Evolutionary conservation across 2,888 invertebrate genomes (phyloP), one percentile per base, ranked within the genome.

Genomic region (Zonitis immaculata): DNA sequence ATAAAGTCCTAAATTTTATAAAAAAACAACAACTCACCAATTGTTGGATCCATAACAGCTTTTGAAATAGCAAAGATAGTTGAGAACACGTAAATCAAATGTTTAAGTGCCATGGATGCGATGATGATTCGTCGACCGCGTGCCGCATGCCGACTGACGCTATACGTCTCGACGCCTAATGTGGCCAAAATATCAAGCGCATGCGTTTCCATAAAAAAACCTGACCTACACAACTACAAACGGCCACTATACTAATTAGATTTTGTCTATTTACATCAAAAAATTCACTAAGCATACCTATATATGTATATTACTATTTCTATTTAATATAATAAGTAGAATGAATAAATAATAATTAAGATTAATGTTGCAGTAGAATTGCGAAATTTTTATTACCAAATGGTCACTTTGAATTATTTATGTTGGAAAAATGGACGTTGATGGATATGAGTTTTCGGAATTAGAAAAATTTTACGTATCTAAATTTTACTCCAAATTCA

Each of bases 61-160:
- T 56, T 50, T 42, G 54, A 22, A 12, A 50, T 26, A 14, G 51
- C 42, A 42, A 54, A 56, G 52, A 60, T 45, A 20, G 42, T 16
- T 51, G 48, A 47, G 51, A 56, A 46, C 53, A 54, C 61, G 58
- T 59, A 57, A 57, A 61, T 62, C 50, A 59, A 58, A 47, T 48
- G 42, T 35, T 28, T 22, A 26, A 44, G n/a, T 25, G 52, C 49
- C 56, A 56, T 56, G 44, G 56, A 47, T 45, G 53, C 44, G 51
- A 49, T 50, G 32, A 47, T 22, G 52, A 52, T 50, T 56, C 56
- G 56, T 58, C 52, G 51, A 57, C 62, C 65, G 68, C 66, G 68
- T 66, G 66, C 64, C 54, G 65, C 69, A 69, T 66, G 66, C 67
- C 68, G 69, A 69, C 69, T 69, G 66, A 66, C 57, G 59, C 54